Evolutionary conservation across 2,113 vertebrate species (phyloP), one percentile per base, ranked within the genome.

Genomic region (Chaenocephalus aceratus): DNA sequence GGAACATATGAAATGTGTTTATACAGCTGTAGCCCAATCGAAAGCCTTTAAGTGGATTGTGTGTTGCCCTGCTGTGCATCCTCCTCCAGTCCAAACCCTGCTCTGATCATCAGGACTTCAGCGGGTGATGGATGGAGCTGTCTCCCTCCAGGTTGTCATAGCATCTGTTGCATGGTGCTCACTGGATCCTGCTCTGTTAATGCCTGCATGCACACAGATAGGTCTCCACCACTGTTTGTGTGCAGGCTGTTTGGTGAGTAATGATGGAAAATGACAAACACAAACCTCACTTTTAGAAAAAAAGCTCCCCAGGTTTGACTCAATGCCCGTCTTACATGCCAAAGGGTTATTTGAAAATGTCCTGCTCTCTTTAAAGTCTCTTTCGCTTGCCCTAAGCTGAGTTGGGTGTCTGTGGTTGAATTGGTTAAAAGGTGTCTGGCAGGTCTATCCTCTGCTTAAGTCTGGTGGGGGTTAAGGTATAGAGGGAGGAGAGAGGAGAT

Each of bases 71-170:
- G 73, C 73, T 87, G 86, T 72, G 82, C 66, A 66, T 87, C 63
- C 78, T 80, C 66, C 76, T 83, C 84, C 52, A 44, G 82, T 86
- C 81, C 88, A 81, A 91, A 82, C 90, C 70, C 75, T 87, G 86
- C 85, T 88, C 91, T 74, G 51, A 89, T 91, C 93, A 86, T 89
- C 89, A 80, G 85, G 88, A 87, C 89, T 83, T 90, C 87, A 70
- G 72, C 23, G 13, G 84, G 87, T 93, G 92, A 94, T 90, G 91
- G 90, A 94, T 94, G 92, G 88, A 86, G 86, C 88, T 86, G 92
- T 93, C 91, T 80, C 44, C 72, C 73, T 78, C 86, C 86, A 91
- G 87, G 91, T 89, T 92, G 83, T 87, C 79, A 83, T 83, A 82
- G 85, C 90, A 92, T 93, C 93, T 94, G 88, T 92, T 88, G 91